Conservation (phyloP, 1,140 invertebrate genomes). For the Coptotermes formosanus region DNA sequence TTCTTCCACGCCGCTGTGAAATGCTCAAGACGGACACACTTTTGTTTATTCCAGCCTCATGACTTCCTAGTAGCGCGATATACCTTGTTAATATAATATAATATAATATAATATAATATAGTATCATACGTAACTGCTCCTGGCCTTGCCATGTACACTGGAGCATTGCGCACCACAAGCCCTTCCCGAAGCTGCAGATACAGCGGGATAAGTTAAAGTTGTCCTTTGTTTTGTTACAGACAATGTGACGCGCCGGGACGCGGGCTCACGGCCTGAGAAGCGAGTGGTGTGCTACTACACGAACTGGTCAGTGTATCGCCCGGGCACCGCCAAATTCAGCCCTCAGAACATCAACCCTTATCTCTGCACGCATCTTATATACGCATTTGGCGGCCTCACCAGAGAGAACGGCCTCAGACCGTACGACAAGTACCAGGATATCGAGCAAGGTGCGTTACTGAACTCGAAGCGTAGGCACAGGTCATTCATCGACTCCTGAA, state of each 20-base stretch:
- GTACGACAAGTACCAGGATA: slow-evolving; percentile 93
- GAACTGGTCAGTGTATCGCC: slow-evolving; percentile 90
- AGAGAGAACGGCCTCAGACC: slow-evolving; percentile 87
- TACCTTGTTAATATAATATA: too few species aligned
- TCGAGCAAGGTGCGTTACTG: slow-evolving; percentile 78
- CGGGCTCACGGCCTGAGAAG: slow-evolving; percentile 48
- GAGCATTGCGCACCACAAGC: too few species aligned
- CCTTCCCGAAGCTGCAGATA: too few species aligned
- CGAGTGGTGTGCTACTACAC: slow-evolving; percentile 89
- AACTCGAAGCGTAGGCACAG: too few species aligned
- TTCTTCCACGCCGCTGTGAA: too few species aligned
- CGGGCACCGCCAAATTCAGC: slow-evolving; percentile 84
- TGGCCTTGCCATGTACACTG: too few species aligned
- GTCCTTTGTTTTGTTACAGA: slow-evolving; percentile 22
- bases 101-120: too few species aligned
- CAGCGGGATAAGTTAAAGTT: background rate
- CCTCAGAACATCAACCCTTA: slow-evolving; percentile 95
- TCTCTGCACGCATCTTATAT: slow-evolving; percentile 91
- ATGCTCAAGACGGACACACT: too few species aligned
- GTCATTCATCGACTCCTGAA: too few species aligned
- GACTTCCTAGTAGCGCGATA: too few species aligned
- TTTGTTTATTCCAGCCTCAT: too few species aligned
- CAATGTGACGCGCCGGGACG: background rate
- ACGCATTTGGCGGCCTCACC: slow-evolving; percentile 90
- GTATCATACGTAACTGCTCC: too few species aligned